These are phyloP conservation scores for Homarus gammarus DNA, from an alignment of 2,888 invertebrate genomes.

Conservation along the genomic window DNA sequence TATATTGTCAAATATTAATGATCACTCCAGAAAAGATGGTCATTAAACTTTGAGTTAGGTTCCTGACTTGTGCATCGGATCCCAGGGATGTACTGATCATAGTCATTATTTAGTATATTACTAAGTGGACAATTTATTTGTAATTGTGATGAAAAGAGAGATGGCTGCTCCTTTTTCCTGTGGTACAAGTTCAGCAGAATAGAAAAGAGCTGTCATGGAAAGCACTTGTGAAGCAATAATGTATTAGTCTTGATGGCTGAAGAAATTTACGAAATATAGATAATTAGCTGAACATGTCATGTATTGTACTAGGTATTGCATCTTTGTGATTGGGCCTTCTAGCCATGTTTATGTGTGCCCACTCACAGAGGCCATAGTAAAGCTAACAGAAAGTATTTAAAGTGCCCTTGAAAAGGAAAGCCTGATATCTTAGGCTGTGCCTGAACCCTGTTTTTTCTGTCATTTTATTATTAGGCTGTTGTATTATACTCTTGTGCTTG, in stretches of 20 bases:
- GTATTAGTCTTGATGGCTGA: not conserved
- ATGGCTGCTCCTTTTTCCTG: not conserved
- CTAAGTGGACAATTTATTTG: not conserved
- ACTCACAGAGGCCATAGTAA: not conserved
- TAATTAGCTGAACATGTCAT: not conserved
- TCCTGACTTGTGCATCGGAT: not conserved
- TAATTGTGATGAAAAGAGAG: not conserved
- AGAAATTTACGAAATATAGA: not conserved
- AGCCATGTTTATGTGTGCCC: not conserved
- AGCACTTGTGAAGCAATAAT: not conserved
- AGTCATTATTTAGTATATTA: not conserved
- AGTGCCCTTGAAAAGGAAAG: not conserved
- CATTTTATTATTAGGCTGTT: not conserved
- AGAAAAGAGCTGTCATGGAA: not conserved
- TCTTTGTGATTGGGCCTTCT: not conserved
- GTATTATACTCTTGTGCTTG: not conserved
- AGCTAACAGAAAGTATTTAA: not conserved
- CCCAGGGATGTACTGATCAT: not conserved
- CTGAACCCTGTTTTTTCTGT: not conserved
- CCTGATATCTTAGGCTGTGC: not conserved
- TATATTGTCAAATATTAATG: not conserved
- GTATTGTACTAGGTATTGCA: not conserved
- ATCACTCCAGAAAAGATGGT: not conserved
- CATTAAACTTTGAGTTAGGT: not conserved
- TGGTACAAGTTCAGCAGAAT: not conserved